A percentile compares a stretch with the other conserved stretches of the same genome.
Conservation (phyloP, 2,113 vertebrate genomes). For the Agelaius tricolor region DNA sequence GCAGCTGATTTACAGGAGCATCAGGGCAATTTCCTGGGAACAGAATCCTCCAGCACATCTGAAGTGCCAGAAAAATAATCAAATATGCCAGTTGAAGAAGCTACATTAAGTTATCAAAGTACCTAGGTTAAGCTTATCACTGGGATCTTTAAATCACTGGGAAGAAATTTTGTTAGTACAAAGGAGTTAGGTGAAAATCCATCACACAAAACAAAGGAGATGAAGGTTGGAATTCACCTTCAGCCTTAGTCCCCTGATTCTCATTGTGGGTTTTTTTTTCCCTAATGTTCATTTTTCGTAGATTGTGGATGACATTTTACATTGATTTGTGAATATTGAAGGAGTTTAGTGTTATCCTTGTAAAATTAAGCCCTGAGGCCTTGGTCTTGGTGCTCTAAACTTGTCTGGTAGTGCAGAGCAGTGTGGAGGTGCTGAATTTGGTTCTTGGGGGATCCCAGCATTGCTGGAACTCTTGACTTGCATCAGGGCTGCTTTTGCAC, state of each 20-base stretch:
- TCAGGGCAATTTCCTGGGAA: not conserved
- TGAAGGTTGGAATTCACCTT: not conserved
- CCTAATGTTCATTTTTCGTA: fast-evolving
- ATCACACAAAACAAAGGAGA: not conserved
- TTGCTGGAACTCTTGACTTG: not conserved
- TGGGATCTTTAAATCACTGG: not conserved
- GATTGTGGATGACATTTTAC: not conserved
- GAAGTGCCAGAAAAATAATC: not conserved
- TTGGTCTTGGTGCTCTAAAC: not conserved
- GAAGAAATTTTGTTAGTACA: not conserved
- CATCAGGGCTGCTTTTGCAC: not conserved
- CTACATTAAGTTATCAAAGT: not conserved
- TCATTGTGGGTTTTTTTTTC: not conserved
- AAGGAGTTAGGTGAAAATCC: not conserved
- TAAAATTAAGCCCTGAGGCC: not conserved
- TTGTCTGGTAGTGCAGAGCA: not conserved
- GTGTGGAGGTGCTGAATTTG: not conserved
- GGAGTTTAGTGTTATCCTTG: not conserved
- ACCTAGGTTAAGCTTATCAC: not conserved
- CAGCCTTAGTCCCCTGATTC: not conserved
- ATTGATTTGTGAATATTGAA: fast-evolving
- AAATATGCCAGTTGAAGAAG: not conserved
- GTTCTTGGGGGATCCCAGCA: fast-evolving
- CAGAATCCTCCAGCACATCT: not conserved
- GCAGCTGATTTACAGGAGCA: not conserved